Base-by-base conservation (phyloP, 2,888 invertebrate species). In the Morpho achilles region DNA sequence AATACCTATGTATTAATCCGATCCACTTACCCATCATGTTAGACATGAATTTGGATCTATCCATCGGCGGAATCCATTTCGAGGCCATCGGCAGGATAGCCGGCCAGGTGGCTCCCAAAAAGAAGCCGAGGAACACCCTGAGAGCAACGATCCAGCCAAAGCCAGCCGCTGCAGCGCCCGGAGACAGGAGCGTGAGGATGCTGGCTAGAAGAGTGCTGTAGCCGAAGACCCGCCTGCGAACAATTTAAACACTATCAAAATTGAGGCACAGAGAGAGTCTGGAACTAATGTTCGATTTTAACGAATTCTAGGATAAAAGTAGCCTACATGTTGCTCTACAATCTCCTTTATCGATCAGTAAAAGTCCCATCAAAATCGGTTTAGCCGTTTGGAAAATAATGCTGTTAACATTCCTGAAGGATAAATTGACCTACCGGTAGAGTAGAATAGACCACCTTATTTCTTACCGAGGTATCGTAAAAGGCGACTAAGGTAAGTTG, bases 21-120 rank as follows among this genome's bases (percentile, higher is more conserved):
- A 32, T 32, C 32, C 32, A 85, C 91, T 91, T 81, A 95, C 95
- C 96, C 96, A 96, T 96, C 95, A 97, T 96, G 74, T 97, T 96
- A 7, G 97, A 95, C 81, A 98, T 96, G 81, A 98, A 96, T 81
- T 97, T 97, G 48, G 97, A 96, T 67, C 98, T 93, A 79, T 99
- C 98, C 92, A 95, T 93, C 8, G 98, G 98, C 7, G 98, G 98
- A 60, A 98, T 96, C 98, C 98, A 99, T 65, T 95, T 94, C 7
- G 97, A 96, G 45, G 97, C 97, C 93, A 99, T 94, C 5, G 97
- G 96, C 61, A 97, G 96, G 74, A 98, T 97, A 7, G 98, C 96
- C 0, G 98, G 98, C 95, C 98, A 98, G 7, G 97, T 96, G 9
- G 96, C 97, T 53, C 97, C 96, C 82, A 96, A 92, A 77, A 95